Evolutionary conservation across 2,113 vertebrate genomes (phyloP), one percentile per base, ranked within the genome.

Genomic region (Nyctereutes procyonoides): DNA sequence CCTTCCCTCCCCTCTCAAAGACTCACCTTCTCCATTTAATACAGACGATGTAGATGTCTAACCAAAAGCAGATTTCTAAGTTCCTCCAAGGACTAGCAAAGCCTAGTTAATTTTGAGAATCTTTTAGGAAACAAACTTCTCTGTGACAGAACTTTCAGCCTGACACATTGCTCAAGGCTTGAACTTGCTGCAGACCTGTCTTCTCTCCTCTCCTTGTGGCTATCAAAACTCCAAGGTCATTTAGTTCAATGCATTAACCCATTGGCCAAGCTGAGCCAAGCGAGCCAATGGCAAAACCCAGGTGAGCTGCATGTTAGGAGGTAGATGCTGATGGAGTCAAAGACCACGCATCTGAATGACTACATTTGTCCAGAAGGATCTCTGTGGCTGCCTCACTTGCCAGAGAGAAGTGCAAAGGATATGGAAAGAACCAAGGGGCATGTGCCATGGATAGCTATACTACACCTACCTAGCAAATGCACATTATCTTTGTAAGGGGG

Each of bases 401-500:
- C 38, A 71, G 51, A 43, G 30, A 77, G 58, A 85, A 58, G 62
- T 32, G 74, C 62, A 74, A 74, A 67, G 84, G 51, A 48, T 9
- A 1, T 14, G 65, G 69, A 60, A 89, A 51, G 6, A 60, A 80
- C 65, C 11, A 1, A 80, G 30, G 43, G n/a, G 24, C 9, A 9
- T 13, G 38, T n/a, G 19, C 80, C 62, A 11, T 20, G 82, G 85
- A 89, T 15, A 73, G 38, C 87, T 77, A 87, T 73, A 69, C 83
- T 86, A 62, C 74, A 65, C 80, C 83, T 88, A 88, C 55, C 74
- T 91, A 97, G 94, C 98, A 97, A 97, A 98, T 97, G 97, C 95
- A 76, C 12, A 77, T 98, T 97, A 98, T 98, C 98, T 97, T 98
- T 95, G 76, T 74, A 86, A 98, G 95, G 97, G 97, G 98, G 97